Base-by-base conservation (phyloP, 2,113 vertebrate species). In the Corythoichthys haematopterus region DNA sequence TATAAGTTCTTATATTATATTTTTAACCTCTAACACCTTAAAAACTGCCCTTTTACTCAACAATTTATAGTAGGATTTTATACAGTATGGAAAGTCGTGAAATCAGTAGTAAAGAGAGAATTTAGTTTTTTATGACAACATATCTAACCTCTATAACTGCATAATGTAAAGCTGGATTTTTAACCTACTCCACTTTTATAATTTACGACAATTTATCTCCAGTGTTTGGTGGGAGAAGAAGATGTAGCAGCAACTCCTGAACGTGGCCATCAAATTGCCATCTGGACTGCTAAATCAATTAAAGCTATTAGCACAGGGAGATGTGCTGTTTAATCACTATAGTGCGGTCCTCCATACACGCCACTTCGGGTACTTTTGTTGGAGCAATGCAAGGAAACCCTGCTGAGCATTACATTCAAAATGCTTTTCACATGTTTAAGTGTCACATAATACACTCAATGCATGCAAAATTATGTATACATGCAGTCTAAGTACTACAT, bases 221-320 rank as follows among this genome's bases (percentile, higher is more conserved):
- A 14, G 13, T 4, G 6, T 14, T 55, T 28, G 1, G 10, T 55
- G 28, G 10, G 10, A 57, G 35, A 57, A 36, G 33, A 57, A 36
- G 55, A 57, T 36, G 33, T 57, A 36, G 33, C 55, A 7, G 55
- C 33, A 36, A 56, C 57, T 75, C 73, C 79, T 85, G 78, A 81
- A 78, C 78, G 74, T 68, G 79, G 78, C 77, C 66, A 72, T 76
- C 79, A 81, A 86, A 83, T 85, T 66, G 85, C 63, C 74, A 82
- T 60, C 73, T 70, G 69, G 74, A 80, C 76, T 76, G 78, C 76
- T 74, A 74, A 89, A 36, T 88, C 84, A 78, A 87, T 85, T 79
- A 79, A 52, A 68, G 63, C 82, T 10, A 76, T 76, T 79, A 68
- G 66, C 63, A 69, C 53, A 69, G 58, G 46, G 52, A 48, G 51